Evolutionary conservation across 2,797 vertebrate genomes (phyloP).

Genomic region (Mormyrus proboscirostris): DNA sequence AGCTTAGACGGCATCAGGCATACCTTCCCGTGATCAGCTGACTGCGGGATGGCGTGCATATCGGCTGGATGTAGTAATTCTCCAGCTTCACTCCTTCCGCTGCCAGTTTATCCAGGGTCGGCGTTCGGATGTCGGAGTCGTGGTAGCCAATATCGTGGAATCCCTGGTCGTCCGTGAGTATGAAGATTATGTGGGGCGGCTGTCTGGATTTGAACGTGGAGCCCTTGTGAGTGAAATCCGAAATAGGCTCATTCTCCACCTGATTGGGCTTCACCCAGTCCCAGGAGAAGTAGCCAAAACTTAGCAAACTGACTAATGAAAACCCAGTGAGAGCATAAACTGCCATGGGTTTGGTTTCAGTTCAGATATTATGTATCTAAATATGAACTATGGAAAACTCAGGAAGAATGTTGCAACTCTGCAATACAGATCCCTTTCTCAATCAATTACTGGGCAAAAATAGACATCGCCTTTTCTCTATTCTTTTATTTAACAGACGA

Average conservation of each 20-base stretch:
- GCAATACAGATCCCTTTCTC: neutral
- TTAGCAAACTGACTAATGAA: slow-evolving; percentile 85
- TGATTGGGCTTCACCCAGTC: slow-evolving; percentile 81
- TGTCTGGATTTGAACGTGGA: slow-evolving; percentile 38
- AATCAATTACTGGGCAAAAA: neutral
- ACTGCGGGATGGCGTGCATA: slow-evolving; percentile 93
- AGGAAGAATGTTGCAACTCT: neutral
- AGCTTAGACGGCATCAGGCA: slow-evolving; percentile 12
- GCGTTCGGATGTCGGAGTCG: slow-evolving; percentile 85
- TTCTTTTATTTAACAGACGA: neutral
- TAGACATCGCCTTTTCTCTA: neutral
- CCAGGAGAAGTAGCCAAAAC: slow-evolving; percentile 91
- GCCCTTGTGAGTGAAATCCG: slow-evolving; percentile 45
- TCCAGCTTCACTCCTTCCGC: slow-evolving; percentile 91
- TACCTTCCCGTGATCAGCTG: slow-evolving; percentile 97
- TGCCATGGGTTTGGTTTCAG: slow-evolving; percentile 55
- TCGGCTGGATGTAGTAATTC: slow-evolving; percentile 96
- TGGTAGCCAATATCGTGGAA: slow-evolving; percentile 95
- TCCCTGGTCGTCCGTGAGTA: slow-evolving; percentile 94
- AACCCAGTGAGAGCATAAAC: slow-evolving; percentile 80
- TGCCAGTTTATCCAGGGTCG: slow-evolving; percentile 84
- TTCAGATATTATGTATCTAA: neutral
- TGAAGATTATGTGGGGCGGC: slow-evolving; percentile 91
- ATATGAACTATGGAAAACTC: neutral
- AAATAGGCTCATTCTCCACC: slow-evolving; percentile 64